Evolutionary conservation across 2,888 invertebrate genomes (phyloP).

Genomic region (Volucella inanis): DNA sequence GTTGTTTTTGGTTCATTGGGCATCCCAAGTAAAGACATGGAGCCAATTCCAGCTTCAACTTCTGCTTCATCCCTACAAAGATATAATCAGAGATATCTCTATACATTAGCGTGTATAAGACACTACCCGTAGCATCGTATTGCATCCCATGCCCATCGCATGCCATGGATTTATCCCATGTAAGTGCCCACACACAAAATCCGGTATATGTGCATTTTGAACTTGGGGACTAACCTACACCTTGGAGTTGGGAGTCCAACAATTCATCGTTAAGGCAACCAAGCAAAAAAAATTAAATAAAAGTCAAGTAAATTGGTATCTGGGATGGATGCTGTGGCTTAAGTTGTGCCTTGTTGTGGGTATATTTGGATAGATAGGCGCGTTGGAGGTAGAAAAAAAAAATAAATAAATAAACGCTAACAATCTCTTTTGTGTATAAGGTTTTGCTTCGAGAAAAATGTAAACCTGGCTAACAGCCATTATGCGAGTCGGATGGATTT

Average conservation of each 20-base stretch:
- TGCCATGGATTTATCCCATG: slow-evolving; percentile 27
- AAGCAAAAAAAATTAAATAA: slow-evolving; percentile 22
- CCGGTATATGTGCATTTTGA: slow-evolving; percentile 71
- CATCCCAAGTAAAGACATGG: slow-evolving; percentile 55
- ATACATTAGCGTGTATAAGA: slow-evolving; percentile 61
- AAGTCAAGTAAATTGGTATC: slow-evolving; percentile 62
- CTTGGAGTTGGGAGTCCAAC: slow-evolving; percentile 69
- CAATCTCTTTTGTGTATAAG: slow-evolving; percentile 60
- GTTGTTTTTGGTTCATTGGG: slow-evolving; percentile 65
- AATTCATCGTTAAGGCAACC: slow-evolving; percentile 66
- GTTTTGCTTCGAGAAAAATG: slow-evolving; percentile 44
- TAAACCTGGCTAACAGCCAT: slow-evolving; percentile 64
- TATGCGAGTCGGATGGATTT: slow-evolving; percentile 64
- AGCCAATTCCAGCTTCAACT: slow-evolving; percentile 38
- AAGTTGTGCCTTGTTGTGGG: slow-evolving; percentile 61
- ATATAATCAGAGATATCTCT: slow-evolving; percentile 63
- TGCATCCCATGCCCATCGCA: slow-evolving; percentile 34
- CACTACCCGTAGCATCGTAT: slow-evolving; percentile 56
- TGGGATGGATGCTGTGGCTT: slow-evolving; percentile 69
- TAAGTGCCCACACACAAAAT: slow-evolving; percentile 73
- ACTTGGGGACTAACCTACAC: slow-evolving; percentile 74
- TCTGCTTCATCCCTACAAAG: slow-evolving; percentile 59
- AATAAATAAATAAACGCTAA: slow-evolving; percentile 47
- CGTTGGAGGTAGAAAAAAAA: slow-evolving; percentile 57
- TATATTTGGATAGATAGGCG: slow-evolving; percentile 68